phyloP scores from a whole-genome alignment of 2,113 vertebrate genomes.

The Peromyscus leucopus region DNA sequence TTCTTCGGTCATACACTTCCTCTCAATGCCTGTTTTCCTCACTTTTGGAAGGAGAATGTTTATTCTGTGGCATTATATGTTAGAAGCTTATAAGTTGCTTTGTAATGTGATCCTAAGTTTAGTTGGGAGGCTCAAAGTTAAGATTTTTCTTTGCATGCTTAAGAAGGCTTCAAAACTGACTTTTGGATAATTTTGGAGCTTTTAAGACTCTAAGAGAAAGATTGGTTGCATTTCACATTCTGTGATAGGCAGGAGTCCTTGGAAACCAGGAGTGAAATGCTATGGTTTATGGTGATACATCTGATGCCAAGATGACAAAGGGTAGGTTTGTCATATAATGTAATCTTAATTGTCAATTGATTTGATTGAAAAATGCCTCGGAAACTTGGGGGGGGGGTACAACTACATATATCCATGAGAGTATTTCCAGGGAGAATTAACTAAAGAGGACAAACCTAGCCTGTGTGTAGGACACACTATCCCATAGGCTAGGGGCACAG shows the following conservation, averaged over 20 bases:
- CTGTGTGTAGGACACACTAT: not conserved
- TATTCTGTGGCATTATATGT: not conserved
- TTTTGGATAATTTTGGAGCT: not conserved
- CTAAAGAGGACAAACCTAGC: too few species aligned
- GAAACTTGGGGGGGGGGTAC: not conserved
- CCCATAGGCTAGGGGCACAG: not conserved
- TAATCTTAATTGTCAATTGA: not conserved
- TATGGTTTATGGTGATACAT: not conserved
- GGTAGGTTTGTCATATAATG: not conserved
- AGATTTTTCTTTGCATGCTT: not conserved
- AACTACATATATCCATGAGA: not conserved
- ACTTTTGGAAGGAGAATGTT: not conserved
- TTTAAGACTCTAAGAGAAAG: not conserved
- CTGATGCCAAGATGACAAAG: not conserved
- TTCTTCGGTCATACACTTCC: not conserved
- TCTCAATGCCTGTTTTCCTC: not conserved
- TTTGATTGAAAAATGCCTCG: not conserved
- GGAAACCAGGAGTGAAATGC: not conserved
- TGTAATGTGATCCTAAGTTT: not conserved
- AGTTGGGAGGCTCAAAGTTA: not conserved
- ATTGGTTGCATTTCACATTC: not conserved
- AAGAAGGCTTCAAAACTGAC: not conserved
- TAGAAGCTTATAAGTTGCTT: not conserved
- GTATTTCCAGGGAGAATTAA: not conserved
- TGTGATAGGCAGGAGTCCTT: not conserved